Base-by-base conservation (phyloP, 2,113 vertebrate species). In the Gasterosteus aculeatus region DNA sequence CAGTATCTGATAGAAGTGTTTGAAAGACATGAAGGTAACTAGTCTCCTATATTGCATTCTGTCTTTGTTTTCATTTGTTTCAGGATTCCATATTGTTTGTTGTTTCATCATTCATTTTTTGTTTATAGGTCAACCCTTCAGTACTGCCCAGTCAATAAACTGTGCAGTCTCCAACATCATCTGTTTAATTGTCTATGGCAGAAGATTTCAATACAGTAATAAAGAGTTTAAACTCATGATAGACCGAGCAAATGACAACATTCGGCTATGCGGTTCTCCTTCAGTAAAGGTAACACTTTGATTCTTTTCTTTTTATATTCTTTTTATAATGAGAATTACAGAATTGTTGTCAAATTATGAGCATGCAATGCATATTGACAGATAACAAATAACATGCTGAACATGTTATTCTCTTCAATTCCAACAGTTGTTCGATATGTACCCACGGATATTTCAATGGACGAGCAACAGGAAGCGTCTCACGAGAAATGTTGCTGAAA, bases 181-280 rank as follows among this genome's bases (percentile, higher is more conserved):
- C 63, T 19, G 3, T 65, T 33, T 44, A 33, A 65, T 65, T 3
- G 29, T 65, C 26, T 65, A 19, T 49, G 63, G 63, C 42, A 47
- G 5, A 44, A 47, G 63, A 33, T 65, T 49, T 65, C 44, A 65
- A 10, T 65, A 65, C 44, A 33, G 29, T 33, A 29, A 65, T 33
- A 10, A 26, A 46, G 41, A 46, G 15, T 64, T 64, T 31, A 64
- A 1, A 31, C 0, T 2, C 16, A 46, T 64, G 61, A 14, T 64
- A 10, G 22, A 42, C 7, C 61, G 61, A 26, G 14, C 41, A 14
- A 64, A 3, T 46, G 22, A 18, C 2, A 64, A 16, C 14, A 0
- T 46, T 64, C 41, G 0, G 10, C 41, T 64, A 1, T 0, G 4
- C 18, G 61, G 61, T 9, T 46, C 41, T 46, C 14, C 61, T 44